These are phyloP conservation scores for Cynaeus angustus DNA, from an alignment of 2,888 invertebrate genomes.

Conservation along the genomic window DNA sequence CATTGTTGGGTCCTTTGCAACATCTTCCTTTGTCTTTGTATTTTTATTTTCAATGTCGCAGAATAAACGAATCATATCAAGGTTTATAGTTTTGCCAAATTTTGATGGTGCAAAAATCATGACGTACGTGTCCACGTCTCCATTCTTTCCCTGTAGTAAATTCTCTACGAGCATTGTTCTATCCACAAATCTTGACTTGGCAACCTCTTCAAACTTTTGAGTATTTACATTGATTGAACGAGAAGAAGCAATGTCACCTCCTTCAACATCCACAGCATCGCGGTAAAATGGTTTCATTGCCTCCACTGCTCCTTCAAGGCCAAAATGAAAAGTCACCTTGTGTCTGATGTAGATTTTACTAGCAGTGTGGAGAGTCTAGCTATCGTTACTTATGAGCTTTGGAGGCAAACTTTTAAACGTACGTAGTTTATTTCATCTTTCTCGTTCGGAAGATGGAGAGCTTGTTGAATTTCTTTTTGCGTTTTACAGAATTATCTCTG, in stretches of 20 bases:
- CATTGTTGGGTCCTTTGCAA: slow-evolving; percentile 33
- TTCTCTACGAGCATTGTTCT: slow-evolving; percentile 34
- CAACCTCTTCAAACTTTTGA: slow-evolving; percentile 25
- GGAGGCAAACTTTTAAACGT: not conserved
- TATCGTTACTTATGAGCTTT: not conserved
- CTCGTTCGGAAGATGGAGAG: slow-evolving; percentile 3
- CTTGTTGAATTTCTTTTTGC: slow-evolving; percentile 57
- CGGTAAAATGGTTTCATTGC: slow-evolving; percentile 22
- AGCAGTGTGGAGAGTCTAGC: slow-evolving; percentile 7
- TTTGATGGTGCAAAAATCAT: slow-evolving; percentile 36
- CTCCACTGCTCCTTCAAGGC: slow-evolving; percentile 24
- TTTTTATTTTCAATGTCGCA: slow-evolving; percentile 37
- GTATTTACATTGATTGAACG: slow-evolving; percentile 24
- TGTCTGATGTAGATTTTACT: slow-evolving; percentile 2
- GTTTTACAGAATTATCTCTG: slow-evolving; percentile 61
- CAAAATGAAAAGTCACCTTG: slow-evolving; percentile 11
- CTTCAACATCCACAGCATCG: slow-evolving; percentile 17
- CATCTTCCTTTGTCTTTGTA: slow-evolving; percentile 38
- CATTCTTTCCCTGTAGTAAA: slow-evolving; percentile 16
- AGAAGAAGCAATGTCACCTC: slow-evolving; percentile 25
- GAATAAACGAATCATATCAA: slow-evolving; percentile 35
- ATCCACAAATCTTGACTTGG: slow-evolving; percentile 30
- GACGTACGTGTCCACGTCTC: slow-evolving; percentile 10
- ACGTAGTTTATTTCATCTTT: not conserved
- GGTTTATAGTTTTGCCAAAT: slow-evolving; percentile 37